Conservation (phyloP, 2,888 invertebrate species). For the Poecilobothrus nobilitatus region DNA sequence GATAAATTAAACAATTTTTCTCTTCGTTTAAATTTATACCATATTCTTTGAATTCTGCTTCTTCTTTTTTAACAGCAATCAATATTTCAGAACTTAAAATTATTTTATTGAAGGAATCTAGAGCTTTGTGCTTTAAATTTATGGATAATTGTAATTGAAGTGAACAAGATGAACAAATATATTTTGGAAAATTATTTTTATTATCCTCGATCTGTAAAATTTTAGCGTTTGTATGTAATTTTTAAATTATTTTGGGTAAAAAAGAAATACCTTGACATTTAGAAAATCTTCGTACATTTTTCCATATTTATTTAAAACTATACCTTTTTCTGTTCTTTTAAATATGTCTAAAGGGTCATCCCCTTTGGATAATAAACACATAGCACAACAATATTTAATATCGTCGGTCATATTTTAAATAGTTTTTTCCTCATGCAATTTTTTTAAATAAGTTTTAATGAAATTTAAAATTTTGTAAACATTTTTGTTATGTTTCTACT, state of each 20-base stretch:
- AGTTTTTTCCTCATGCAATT: no score
- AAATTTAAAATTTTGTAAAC: no score
- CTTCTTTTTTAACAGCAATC: background rate
- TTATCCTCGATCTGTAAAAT: background rate
- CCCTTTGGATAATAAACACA: background rate
- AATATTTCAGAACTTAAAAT: background rate
- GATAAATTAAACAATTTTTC: background rate
- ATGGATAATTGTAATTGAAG: slow-evolving; percentile 32
- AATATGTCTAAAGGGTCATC: background rate
- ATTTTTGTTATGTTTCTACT: no score
- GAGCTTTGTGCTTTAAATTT: slow-evolving; percentile 29
- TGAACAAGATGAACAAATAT: slow-evolving; percentile 7
- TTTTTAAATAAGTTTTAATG: no score
- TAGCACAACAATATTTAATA: background rate
- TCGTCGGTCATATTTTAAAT: background rate
- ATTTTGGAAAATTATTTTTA: background rate
- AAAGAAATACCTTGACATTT: background rate
- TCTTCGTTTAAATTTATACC: background rate
- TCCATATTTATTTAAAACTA: background rate
- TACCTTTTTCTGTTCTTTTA: background rate
- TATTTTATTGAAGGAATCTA: slow-evolving; percentile 20
- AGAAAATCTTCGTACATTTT: slow-evolving; percentile 8
- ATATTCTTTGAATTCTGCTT: background rate
- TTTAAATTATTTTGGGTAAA: background rate
- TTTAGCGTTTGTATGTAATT: background rate